Percentiles rank a stretch among this genome's conserved stretches.
phyloP scores from a whole-genome alignment of 2,113 vertebrate species.

The Pampusana beccarii region DNA sequence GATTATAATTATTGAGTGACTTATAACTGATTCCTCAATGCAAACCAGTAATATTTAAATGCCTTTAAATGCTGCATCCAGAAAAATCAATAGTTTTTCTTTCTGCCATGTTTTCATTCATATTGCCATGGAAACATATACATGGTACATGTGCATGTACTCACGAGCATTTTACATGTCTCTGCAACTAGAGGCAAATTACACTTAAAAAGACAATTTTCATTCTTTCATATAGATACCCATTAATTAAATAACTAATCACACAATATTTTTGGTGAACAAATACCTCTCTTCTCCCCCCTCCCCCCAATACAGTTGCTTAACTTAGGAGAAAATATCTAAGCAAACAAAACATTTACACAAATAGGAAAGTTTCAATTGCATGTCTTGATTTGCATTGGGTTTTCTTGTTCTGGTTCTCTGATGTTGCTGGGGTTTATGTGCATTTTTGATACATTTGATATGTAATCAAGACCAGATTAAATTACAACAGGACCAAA shows the following conservation, averaged over 20 bases:
- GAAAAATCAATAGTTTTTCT: neutral
- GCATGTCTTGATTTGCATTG: neutral
- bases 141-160: accelerated
- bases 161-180: neutral
- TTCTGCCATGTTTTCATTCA: neutral
- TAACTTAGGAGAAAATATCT: neutral
- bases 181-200: neutral
- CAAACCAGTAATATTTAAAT: neutral
- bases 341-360: neutral
- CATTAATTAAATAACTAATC: neutral
- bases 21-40: neutral
- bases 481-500: constrained; percentile 27
- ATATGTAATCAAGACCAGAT: constrained; percentile 20
- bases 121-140: neutral
- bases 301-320: neutral
- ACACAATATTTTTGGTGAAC: neutral
- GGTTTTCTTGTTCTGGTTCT: neutral
- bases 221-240: neutral
- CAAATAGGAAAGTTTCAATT: neutral
- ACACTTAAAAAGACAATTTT: neutral
- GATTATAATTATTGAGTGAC: constrained; percentile 10
- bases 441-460: neutral
- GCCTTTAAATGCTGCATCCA: neutral
- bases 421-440: neutral
- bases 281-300: neutral